Percentiles rank a stretch among this genome's conserved stretches.
These are phyloP conservation scores for Smutsia gigantea DNA, from an alignment of 2,797 vertebrate species.

Conservation along the genomic window DNA sequence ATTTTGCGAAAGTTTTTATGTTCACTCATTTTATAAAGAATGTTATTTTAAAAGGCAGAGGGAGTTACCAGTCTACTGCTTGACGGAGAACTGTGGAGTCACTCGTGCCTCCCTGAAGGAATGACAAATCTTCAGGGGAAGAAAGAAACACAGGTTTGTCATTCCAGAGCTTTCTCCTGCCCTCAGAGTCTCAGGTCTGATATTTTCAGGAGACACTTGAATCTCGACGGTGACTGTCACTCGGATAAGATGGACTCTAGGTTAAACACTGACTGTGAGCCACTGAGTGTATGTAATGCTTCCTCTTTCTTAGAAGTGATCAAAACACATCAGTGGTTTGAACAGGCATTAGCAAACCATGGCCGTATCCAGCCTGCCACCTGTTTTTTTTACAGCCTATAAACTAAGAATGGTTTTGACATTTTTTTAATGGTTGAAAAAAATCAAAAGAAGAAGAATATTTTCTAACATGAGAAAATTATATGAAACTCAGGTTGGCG, in stretches of 20 bases:
- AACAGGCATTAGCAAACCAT: neutral
- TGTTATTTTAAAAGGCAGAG: neutral
- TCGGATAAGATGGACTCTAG: neutral
- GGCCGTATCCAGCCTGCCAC: neutral
- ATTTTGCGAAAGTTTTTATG: neutral
- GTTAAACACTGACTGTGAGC: neutral
- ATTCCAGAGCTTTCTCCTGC: neutral
- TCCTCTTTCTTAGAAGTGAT: neutral
- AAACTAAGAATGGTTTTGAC: neutral
- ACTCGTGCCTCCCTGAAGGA: neutral
- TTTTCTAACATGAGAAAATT: neutral
- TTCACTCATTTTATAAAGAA: constrained; percentile 17
- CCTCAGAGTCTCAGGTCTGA: neutral
- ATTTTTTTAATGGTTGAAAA: neutral
- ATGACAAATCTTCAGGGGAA: neutral
- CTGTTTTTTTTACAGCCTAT: neutral
- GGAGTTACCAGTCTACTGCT: neutral
- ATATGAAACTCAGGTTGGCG: neutral
- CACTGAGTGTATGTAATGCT: neutral
- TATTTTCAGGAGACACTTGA: neutral
- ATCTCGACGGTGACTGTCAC: neutral
- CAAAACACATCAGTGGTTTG: neutral
- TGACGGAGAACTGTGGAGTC: neutral
- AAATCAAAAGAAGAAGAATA: neutral
- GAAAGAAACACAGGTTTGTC: neutral